Percentiles rank a stretch among this genome's conserved stretches.
Conservation (phyloP, 2,888 invertebrate species). For the Kuschelorhynchus macadamiae region DNA sequence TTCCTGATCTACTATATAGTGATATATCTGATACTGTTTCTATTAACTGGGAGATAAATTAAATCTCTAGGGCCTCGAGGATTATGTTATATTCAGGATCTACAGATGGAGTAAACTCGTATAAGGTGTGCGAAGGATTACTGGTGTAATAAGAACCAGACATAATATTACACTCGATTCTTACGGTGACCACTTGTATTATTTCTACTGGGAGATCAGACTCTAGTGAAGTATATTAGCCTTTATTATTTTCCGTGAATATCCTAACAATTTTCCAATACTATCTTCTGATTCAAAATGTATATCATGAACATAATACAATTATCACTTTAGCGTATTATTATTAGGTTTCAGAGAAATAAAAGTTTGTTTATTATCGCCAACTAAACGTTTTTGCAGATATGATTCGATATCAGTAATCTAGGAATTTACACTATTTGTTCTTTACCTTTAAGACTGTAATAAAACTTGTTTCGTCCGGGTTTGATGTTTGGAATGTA, state of each 20-base stretch:
- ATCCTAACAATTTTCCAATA: constrained; percentile 55
- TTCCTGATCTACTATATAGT: constrained; percentile 55
- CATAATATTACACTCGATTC: constrained; percentile 56
- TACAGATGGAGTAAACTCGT: constrained; percentile 60
- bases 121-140: constrained; percentile 58
- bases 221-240: constrained; percentile 49
- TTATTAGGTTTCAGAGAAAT: constrained; percentile 20
- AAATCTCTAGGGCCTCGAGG: constrained; percentile 60
- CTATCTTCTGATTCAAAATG: constrained; percentile 11
- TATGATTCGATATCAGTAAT: not conserved
- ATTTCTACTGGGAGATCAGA: constrained; percentile 59
- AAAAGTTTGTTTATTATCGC: not conserved
- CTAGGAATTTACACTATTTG: not conserved
- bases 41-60: too few species aligned
- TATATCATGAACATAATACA: constrained; percentile 2
- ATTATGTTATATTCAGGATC: constrained; percentile 63
- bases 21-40: too few species aligned
- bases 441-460: not conserved
- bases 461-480: constrained; percentile 12
- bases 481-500: constrained; percentile 18
- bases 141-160: constrained; percentile 52
- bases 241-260: constrained; percentile 34
- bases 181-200: constrained; percentile 54
- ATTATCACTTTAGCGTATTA: constrained; percentile 22
- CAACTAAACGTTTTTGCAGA: not conserved